Base-by-base conservation (phyloP, 2,113 vertebrate genomes). In the Athene noctua region DNA sequence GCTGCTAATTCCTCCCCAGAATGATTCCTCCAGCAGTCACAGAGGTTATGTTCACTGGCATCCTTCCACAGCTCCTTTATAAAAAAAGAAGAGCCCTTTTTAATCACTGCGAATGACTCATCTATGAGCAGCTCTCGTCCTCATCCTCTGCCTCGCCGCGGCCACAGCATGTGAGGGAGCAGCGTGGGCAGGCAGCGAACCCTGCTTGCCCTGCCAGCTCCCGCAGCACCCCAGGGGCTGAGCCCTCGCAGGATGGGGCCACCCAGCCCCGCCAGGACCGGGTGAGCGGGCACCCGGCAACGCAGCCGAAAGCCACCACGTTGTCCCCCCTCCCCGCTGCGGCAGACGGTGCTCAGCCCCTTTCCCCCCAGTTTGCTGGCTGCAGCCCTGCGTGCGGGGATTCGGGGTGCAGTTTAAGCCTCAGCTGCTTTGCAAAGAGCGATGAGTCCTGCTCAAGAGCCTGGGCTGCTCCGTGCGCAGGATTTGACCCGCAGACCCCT, bases 31-130 rank as follows among this genome's bases (percentile, higher is more conserved):
- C 71, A 40, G 95, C 96, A 90, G 66, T 49, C 79, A 18, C 87
- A 74, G 95, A 77, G 90, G 90, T 94, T 95, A 40, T 57, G 75
- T 66, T 95, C 63, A 16, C 92, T 95, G 96, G 95, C 95, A 90
- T 80, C 79, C 57, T 92, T 92, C 94, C 96, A 96, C 12, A 1
- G 47, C 71, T 73, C 84, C 83, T 83, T 38, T 44, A 25, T 3
- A 19, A n/a, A 68, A 54, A 32, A 75, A 44, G 67, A 57, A 47
- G 92, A 51, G 83, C 74, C 81, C 91, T 77, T 88, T 89, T 63
- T 42, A 59, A 91, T 83, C 80, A 21, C 67, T 6, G 72, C 20
- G 2, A 86, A 51, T 83, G 88, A 80, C 71, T 90, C 91, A 77
- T 52, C 44, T 13, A 15, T 11, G 67, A 83, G 79, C 80, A 77